Base-by-base conservation (phyloP, 64 coral and sea anemone genomes). In the Porites australiensis region DNA sequence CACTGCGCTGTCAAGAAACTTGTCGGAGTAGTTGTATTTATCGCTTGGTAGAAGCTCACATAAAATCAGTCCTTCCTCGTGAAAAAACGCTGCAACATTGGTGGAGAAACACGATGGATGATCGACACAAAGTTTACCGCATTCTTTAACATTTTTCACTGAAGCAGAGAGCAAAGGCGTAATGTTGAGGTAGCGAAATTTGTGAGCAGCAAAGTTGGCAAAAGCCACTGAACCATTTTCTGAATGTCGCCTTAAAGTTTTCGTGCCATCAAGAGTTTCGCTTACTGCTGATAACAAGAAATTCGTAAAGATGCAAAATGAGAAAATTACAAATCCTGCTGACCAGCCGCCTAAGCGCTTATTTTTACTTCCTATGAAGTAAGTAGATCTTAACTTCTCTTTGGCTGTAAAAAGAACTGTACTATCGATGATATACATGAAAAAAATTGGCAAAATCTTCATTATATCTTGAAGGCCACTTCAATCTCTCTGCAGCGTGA, bases 1-100 rank as follows among this genome's bases (percentile, higher is more conserved):
- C 57, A 15, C n/a, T 0, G 9, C 27, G 43, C 44, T 82, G 4
- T 8, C 58, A 14, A 23, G 0, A 19, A 82, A 82, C 21, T 6
- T 3, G 13, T 5, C 11, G 21, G 79, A 82, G 4, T 65, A 47
- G 58, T 82, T 82, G 44, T 82, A 82, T 64, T 47, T 82, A 65
- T 82, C 79, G 13, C 79, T 65, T 65, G 79, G 43, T 65, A 82
- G n/a, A 13, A 82, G 37, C 65, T 82, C 58, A 8, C 79, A 82
- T 13, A 64, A 64, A 47, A 82, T 47, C 37, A 37, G 27, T 0
- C 60, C 79, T 45, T 82, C 11, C 15, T 44, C 2, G 37, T 82
- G 23, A 49, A 27, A 44, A 63, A 64, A 13, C 12, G 43, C 43
- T 4, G 79, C 79, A 10, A 58, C 13, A 43, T 82, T 82, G n/a